These are phyloP conservation scores for Caenorhabditis sp. DNA, from an alignment of 2,888 invertebrate species.

Conservation along the genomic window DNA sequence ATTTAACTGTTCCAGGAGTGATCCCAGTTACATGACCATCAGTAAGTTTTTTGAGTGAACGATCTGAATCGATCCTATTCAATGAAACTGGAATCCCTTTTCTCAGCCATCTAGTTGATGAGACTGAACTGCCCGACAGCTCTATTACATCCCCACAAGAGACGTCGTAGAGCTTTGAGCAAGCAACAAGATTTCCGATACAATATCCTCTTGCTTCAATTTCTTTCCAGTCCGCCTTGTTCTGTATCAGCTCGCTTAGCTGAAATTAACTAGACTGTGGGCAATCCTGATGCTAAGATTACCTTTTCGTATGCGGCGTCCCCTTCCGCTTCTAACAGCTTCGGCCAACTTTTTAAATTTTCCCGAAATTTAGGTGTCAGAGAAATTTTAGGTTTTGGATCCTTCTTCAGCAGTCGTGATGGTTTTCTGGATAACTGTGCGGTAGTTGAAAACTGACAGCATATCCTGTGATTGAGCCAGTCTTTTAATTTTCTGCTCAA, in stretches of 20 bases:
- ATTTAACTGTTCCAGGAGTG: background rate
- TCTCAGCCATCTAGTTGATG: slow-evolving; percentile 26
- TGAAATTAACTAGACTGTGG: background rate
- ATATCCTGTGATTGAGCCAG: background rate
- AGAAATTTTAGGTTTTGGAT: slow-evolving; percentile 35
- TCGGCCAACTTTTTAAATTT: slow-evolving; percentile 44
- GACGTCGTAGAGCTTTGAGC: slow-evolving; percentile 17
- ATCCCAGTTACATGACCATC: slow-evolving; percentile 42
- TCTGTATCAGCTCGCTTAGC: slow-evolving; percentile 41
- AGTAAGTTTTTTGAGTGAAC: slow-evolving; percentile 3
- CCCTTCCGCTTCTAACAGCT: slow-evolving; percentile 40
- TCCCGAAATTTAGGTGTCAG: slow-evolving; percentile 49
- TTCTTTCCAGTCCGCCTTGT: slow-evolving; percentile 19
- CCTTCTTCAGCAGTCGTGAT: slow-evolving; percentile 29
- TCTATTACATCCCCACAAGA: slow-evolving; percentile 14
- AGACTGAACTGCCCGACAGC: background rate
- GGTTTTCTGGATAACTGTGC: slow-evolving; percentile 16
- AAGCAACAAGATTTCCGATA: slow-evolving; percentile 26
- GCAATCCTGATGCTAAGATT: background rate
- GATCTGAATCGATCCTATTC: slow-evolving; percentile 15
- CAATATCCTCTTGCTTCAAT: slow-evolving; percentile 58
- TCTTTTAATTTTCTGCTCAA: background rate
- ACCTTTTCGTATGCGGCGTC: slow-evolving; percentile 35
- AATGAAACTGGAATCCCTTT: slow-evolving; percentile 29
- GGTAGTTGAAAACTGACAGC: slow-evolving; percentile 30